Evolutionary conservation across 2,888 invertebrate species (phyloP).

Genomic region (Harpagoxenus sublaevis): DNA sequence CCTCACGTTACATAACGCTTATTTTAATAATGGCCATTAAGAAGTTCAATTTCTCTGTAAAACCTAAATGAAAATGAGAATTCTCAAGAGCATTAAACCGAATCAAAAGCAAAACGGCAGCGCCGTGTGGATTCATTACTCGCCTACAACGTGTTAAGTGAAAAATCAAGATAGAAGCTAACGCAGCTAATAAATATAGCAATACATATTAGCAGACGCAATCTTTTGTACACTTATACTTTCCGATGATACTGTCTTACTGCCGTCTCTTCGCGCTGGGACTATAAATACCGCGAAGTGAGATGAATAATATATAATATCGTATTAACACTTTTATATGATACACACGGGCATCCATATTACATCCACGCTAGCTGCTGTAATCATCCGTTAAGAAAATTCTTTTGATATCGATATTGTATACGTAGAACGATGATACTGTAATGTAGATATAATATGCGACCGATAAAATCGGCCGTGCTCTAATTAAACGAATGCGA

Average conservation of each 20-base stretch:
- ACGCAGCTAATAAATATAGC: slow-evolving; percentile 64
- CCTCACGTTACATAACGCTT: not conserved
- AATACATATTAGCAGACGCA: slow-evolving; percentile 63
- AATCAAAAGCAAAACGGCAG: not conserved
- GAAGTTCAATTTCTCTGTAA: not conserved
- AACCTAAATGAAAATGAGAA: not conserved
- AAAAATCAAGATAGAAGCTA: slow-evolving; percentile 31
- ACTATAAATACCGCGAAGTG: slow-evolving; percentile 53
- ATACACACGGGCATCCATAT: slow-evolving; percentile 62
- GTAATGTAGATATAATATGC: slow-evolving; percentile 43
- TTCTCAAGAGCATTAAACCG: not conserved
- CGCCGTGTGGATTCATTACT: slow-evolving; percentile 17
- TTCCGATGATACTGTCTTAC: slow-evolving; percentile 66
- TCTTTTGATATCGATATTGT: slow-evolving; percentile 57
- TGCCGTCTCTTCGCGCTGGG: slow-evolving; percentile 64
- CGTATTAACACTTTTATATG: slow-evolving; percentile 72
- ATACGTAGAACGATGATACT: slow-evolving; percentile 44
- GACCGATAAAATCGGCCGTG: slow-evolving; percentile 5
- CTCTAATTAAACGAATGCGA: slow-evolving; percentile 41
- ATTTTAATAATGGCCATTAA: not conserved
- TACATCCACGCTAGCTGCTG: slow-evolving; percentile 31
- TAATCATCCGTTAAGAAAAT: slow-evolving; percentile 39
- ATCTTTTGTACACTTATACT: slow-evolving; percentile 72
- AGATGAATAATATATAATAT: slow-evolving; percentile 49
- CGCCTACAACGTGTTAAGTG: slow-evolving; percentile 57